Base-by-base conservation (phyloP, 1,140 invertebrate genomes). In the Rhizoglyphus robini region DNA sequence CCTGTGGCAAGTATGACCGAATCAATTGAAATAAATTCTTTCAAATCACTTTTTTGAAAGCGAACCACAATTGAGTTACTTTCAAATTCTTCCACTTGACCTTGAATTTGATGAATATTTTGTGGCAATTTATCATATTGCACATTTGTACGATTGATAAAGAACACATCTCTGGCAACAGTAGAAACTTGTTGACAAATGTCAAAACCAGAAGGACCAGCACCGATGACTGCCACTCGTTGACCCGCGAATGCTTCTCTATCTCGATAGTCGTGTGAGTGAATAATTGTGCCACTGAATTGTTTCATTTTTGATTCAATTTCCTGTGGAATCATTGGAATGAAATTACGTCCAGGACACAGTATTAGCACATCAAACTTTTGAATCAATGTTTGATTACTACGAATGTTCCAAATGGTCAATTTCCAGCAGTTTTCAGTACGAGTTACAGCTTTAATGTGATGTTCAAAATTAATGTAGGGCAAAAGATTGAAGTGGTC, bases 251-350 rank as follows among this genome's bases (percentile, higher is more conserved):
- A 93, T 4, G 76, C 69, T 20, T 84, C 81, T 0, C 86, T 84
- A 3, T 79, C 76, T 69, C 90, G 78, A 75, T 92, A 96, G 74
- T 90, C 84, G 73, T 91, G 88, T 72, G 88, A 91, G 76, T 96
- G 92, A 61, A 88, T 72, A 67, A 82, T 75, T 36, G 79, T 65
- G 67, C 88, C 88, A 74, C 81, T 68, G 69, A 89, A 93, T 27
- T 76, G 70, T 18, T 83, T 75, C 1, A 81, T n/a, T n/a, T n/a
- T 74, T n/a, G 85, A 85, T 62, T 79, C 75, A 70, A 88, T 79
- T n/a, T 72, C 63, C 18, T 72, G 63, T 8, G 86, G 84, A 36
- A 80, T 72, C n/a, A 77, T 71, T n/a, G 86, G 84, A 5, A 79
- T 74, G 31, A 78, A 79, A 73, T 83, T 86, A 68, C 27, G 73